Evolutionary conservation across 2,888 invertebrate genomes (phyloP).

Genomic region (Pachydiplax longipennis): DNA sequence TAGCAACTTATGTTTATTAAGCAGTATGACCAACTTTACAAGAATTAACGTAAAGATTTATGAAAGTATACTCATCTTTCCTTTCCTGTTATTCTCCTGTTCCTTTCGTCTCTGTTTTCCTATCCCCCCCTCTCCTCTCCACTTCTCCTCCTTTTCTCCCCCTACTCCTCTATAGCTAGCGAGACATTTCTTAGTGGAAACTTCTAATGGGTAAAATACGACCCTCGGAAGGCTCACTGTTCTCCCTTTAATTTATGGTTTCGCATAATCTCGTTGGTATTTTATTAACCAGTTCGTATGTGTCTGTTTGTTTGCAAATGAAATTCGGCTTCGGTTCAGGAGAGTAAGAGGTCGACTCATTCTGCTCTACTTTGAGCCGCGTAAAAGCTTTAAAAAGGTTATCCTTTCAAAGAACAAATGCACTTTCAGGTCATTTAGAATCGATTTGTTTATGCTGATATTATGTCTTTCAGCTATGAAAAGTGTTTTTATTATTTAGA

Average conservation of each 20-base stretch:
- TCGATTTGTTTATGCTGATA: background rate
- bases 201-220: constrained; percentile 34
- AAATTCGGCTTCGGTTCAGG: background rate
- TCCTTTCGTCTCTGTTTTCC: background rate
- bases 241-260: constrained; percentile 18
- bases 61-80: too few species aligned
- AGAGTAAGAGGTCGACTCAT: background rate
- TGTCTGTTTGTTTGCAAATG: background rate
- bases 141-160: background rate
- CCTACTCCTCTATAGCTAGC: background rate
- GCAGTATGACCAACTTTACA: too few species aligned
- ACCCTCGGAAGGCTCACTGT: background rate
- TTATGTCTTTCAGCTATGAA: too few species aligned
- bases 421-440: background rate
- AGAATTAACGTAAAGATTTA: too few species aligned
- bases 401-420: background rate
- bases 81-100: background rate
- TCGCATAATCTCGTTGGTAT: constrained; percentile 34
- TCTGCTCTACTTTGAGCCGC: background rate
- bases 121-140: background rate
- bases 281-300: background rate
- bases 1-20: too few species aligned
- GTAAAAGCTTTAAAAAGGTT: background rate
- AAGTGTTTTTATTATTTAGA: too few species aligned
- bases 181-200: constrained; percentile 32